phyloP scores from a whole-genome alignment of 1,140 invertebrate species.

The Lasioglossum albipes region DNA sequence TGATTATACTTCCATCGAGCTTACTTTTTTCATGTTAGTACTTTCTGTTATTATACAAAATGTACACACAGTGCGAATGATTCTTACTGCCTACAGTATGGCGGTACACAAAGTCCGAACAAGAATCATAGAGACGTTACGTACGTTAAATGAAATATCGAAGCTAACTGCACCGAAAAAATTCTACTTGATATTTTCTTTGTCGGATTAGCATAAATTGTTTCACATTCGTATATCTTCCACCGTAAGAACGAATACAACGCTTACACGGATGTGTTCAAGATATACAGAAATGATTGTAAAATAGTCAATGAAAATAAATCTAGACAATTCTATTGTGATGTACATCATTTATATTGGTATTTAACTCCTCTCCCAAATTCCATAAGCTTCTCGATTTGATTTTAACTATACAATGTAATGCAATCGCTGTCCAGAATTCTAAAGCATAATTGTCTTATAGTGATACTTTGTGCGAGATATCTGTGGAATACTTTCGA shows the following conservation, averaged over 20 bases:
- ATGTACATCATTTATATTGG: not conserved
- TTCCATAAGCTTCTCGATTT: not conserved
- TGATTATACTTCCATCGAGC: slow-evolving; percentile 13
- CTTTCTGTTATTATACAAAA: not conserved
- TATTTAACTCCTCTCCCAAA: not conserved
- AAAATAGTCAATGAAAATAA: slow-evolving; percentile 7
- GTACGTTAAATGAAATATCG: not conserved
- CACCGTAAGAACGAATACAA: not conserved
- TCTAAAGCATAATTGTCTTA: not conserved
- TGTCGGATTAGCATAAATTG: not conserved
- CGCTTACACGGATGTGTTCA: slow-evolving; percentile 18
- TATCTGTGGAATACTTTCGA: not conserved
- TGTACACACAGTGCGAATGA: not conserved
- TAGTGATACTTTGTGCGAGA: not conserved
- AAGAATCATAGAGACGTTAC: not conserved
- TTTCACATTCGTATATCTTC: not conserved
- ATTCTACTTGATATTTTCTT: not conserved
- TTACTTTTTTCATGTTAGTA: not conserved
- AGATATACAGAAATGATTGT: slow-evolving; percentile 6
- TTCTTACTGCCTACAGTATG: not conserved
- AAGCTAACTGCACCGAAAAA: not conserved
- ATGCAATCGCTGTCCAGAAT: not conserved
- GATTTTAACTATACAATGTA: not conserved
- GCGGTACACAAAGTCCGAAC: not conserved
- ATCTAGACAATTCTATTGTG: slow-evolving; percentile 19